A percentile compares a stretch with the other conserved stretches of the same genome.
These are phyloP conservation scores for Scomberomorus guttatus DNA, from an alignment of 2,797 vertebrate species.

Conservation along the genomic window DNA sequence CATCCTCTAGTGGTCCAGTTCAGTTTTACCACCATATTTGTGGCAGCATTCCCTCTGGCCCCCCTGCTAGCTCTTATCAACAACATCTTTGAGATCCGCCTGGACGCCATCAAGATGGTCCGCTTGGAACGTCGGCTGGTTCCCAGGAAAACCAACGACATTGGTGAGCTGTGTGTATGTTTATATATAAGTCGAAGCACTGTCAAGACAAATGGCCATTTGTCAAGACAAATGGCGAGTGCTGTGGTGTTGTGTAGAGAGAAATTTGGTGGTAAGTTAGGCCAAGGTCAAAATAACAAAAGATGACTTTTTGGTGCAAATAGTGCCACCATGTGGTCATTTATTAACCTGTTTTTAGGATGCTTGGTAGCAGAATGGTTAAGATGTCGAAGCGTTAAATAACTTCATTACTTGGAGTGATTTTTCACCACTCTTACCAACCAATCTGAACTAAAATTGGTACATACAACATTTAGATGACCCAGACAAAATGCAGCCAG, in stretches of 20 bases:
- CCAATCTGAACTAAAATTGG: no score
- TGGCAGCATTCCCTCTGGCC: constrained; percentile 93
- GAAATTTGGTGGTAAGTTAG: no score
- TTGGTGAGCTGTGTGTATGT: constrained; percentile 84
- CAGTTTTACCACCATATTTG: constrained; percentile 96
- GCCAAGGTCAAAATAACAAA: background rate
- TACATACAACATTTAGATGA: no score
- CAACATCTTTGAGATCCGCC: constrained; percentile 93
- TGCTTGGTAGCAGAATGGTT: no score
- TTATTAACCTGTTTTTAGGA: background rate
- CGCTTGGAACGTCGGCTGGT: constrained; percentile 88
- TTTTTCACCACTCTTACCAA: no score
- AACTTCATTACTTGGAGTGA: no score
- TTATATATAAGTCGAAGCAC: background rate
- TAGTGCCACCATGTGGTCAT: background rate
- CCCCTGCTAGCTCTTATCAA: constrained; percentile 91
- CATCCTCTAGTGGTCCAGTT: constrained; percentile 90
- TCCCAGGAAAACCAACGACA: constrained; percentile 93
- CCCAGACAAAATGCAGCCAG: no score
- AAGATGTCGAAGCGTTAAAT: no score
- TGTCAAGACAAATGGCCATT: no score
- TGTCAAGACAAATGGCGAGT: no score
- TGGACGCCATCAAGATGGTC: constrained; percentile 95
- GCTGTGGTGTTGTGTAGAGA: background rate
- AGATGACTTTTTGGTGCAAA: background rate